Conservation (phyloP, 1,140 invertebrate genomes). For the Brachionus rotundiformis region DNA sequence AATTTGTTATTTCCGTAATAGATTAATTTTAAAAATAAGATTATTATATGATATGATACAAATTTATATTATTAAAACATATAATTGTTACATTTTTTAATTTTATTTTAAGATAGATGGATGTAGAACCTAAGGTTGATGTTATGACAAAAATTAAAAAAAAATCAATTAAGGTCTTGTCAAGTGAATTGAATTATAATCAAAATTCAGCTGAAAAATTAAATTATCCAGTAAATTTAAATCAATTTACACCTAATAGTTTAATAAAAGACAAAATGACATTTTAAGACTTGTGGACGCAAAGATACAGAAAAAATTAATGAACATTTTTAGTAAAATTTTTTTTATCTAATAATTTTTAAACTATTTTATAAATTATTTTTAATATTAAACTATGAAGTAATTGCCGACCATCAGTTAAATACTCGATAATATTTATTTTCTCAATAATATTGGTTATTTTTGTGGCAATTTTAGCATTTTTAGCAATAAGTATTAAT, state of each 20-base stretch:
- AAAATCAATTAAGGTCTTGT: background rate
- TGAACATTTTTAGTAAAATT: background rate
- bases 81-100: too few species aligned
- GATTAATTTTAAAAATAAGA: too few species aligned
- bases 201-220: background rate
- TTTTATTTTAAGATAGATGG: too few species aligned
- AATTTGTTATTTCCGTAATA: too few species aligned
- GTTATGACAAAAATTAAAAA: background rate
- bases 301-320: background rate
- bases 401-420: background rate
- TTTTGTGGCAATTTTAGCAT: background rate
- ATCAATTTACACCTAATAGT: too few species aligned
- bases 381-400: background rate
- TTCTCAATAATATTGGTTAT: background rate
- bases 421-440: background rate
- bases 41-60: too few species aligned
- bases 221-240: background rate
- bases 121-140: too few species aligned
- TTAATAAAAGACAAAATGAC: too few species aligned
- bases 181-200: background rate
- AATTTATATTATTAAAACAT: too few species aligned
- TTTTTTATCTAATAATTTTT: background rate
- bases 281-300: background rate
- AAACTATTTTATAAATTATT: background rate
- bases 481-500: slow-evolving; percentile 36